Evolutionary conservation across 2,797 vertebrate species (phyloP).

Genomic region (Sebastes minor): DNA sequence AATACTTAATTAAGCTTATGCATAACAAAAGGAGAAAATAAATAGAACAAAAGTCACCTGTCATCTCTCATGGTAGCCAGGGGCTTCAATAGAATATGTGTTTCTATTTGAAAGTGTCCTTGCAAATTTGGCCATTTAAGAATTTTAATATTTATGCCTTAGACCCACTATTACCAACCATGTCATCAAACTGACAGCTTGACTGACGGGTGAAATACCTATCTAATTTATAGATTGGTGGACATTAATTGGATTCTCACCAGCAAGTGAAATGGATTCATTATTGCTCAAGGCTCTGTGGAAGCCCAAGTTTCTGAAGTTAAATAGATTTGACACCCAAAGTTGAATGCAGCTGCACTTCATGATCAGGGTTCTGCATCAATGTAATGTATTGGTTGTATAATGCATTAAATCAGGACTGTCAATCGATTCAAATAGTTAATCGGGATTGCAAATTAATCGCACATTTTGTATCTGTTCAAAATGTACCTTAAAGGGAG

Average conservation of each 20-base stretch:
- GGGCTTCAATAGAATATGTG: background rate
- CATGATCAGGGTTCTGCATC: background rate
- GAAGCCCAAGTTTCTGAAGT: constrained; percentile 3
- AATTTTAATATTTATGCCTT: background rate
- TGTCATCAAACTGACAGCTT: constrained; percentile 31
- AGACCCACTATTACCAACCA: background rate
- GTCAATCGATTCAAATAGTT: background rate
- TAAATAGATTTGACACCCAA: constrained; percentile 2
- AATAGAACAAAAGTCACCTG: background rate
- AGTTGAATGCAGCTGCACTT: background rate
- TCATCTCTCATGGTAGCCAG: background rate
- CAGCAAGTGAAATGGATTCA: constrained; percentile 11
- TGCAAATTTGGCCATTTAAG: background rate
- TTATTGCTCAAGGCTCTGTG: constrained; percentile 17
- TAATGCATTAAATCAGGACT: background rate
- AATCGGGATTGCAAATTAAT: no score
- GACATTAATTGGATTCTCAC: constrained; percentile 35
- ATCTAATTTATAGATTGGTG: constrained; percentile 23
- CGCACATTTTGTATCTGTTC: no score
- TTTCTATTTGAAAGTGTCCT: background rate
- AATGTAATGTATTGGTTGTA: background rate
- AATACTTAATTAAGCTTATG: background rate
- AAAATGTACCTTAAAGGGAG: no score
- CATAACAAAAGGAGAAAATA: background rate
- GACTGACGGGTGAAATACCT: constrained; percentile 19